Percentiles rank a stretch among this genome's conserved stretches.
Conservation (phyloP, 2,888 invertebrate species). For the Oscheius myriophilus region DNA sequence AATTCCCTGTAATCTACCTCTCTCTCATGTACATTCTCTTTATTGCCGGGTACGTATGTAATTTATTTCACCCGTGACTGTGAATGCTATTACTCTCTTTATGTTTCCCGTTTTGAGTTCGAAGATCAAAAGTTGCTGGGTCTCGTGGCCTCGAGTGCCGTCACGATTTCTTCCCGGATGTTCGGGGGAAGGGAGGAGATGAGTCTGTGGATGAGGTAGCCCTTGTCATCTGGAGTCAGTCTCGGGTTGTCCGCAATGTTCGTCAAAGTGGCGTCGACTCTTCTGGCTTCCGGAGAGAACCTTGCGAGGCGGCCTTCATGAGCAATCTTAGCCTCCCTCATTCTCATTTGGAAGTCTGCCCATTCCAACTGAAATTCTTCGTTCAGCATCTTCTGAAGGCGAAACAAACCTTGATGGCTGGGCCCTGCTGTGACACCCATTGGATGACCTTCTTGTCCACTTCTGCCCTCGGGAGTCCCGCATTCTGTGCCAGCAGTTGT, state of each 20-base stretch:
- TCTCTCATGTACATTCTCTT: neutral
- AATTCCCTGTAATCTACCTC: neutral
- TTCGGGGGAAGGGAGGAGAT: slow-evolving; percentile 13
- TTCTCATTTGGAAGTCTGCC: slow-evolving; percentile 9
- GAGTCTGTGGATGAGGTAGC: slow-evolving; percentile 21
- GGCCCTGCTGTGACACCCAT: slow-evolving; percentile 8
- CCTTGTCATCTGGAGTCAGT: slow-evolving; percentile 21
- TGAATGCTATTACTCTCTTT: neutral
- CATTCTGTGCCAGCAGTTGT: slow-evolving; percentile 18
- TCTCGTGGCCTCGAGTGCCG: slow-evolving; percentile 1
- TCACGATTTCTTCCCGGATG: slow-evolving; percentile 10
- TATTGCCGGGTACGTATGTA: neutral
- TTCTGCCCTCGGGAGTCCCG: slow-evolving; percentile 16
- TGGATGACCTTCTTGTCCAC: slow-evolving; percentile 10
- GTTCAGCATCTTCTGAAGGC: neutral
- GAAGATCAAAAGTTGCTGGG: neutral
- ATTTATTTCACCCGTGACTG: neutral
- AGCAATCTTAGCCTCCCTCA: slow-evolving; percentile 1
- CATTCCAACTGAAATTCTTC: slow-evolving; percentile 18
- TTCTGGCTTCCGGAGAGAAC: slow-evolving; percentile 12
- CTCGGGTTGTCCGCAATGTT: slow-evolving; percentile 11
- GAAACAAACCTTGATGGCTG: slow-evolving; percentile 2
- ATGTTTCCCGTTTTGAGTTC: neutral
- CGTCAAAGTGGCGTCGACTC: slow-evolving; percentile 12
- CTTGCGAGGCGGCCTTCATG: slow-evolving; percentile 2